Percentiles rank a stretch among this genome's conserved stretches.
These are phyloP conservation scores for Alligator sinensis DNA, from an alignment of 2,113 vertebrate species.

Conservation along the genomic window DNA sequence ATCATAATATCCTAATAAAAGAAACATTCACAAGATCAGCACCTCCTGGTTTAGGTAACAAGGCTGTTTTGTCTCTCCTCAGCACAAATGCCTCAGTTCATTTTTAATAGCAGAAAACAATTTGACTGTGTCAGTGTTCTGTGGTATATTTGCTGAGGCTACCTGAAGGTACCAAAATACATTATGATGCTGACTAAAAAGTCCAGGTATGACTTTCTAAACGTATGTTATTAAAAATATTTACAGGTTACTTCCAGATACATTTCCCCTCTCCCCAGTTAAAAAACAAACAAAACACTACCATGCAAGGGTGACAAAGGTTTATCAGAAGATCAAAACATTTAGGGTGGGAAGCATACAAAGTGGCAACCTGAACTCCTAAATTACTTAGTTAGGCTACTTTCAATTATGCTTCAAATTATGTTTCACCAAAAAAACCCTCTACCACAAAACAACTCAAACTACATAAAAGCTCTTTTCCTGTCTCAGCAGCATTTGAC, in stretches of 20 bases:
- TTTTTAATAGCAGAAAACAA: neutral
- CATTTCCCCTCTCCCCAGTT: neutral
- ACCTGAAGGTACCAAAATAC: accelerated
- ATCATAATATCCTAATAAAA: neutral
- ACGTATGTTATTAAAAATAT: too few relatives aligned
- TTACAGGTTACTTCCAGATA: neutral
- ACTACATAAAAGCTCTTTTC: too few relatives aligned
- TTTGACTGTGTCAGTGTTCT: neutral
- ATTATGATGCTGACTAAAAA: neutral
- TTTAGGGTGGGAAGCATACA: neutral
- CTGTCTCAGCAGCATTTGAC: too few relatives aligned
- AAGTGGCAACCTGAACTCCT: too few relatives aligned
- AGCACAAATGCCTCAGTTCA: neutral
- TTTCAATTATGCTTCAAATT: neutral
- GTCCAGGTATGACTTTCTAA: too few relatives aligned
- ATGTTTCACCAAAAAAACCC: neutral
- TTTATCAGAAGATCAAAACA: neutral
- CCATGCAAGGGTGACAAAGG: accelerated
- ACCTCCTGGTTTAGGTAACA: accelerated
- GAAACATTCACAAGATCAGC: neutral
- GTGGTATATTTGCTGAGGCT: accelerated
- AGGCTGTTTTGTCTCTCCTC: neutral
- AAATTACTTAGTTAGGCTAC: neutral
- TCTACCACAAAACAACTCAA: neutral
- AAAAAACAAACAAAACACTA: neutral